Conservation (phyloP, 2,888 invertebrate genomes). For the Tuta absoluta region DNA sequence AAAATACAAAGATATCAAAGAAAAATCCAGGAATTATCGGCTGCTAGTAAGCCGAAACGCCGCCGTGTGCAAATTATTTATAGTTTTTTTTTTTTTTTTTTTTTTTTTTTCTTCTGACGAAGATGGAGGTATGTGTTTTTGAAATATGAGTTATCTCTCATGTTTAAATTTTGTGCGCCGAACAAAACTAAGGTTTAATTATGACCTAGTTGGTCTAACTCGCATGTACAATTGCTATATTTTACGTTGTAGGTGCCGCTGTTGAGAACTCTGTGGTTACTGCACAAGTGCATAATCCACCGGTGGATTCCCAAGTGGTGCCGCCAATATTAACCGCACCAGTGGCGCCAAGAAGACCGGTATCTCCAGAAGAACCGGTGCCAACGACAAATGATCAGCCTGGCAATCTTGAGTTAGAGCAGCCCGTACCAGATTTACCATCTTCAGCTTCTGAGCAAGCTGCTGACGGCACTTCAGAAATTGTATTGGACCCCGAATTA, state of each 20-base stretch:
- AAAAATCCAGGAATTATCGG: background rate
- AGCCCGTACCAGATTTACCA: background rate
- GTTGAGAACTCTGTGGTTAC: background rate
- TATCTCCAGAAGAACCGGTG: background rate
- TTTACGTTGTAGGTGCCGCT: background rate
- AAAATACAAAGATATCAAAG: background rate
- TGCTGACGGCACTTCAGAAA: background rate
- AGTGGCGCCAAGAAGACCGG: background rate
- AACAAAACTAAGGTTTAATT: too few species aligned
- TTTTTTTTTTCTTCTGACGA: too few species aligned
- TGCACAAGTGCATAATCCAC: background rate
- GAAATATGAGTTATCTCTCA: too few species aligned
- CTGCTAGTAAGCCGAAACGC: background rate
- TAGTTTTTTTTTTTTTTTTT: too few species aligned
- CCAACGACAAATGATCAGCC: background rate
- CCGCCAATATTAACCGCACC: background rate
- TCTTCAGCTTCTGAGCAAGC: background rate
- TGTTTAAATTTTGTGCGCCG: too few species aligned
- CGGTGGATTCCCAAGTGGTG: slow-evolving; percentile 2
- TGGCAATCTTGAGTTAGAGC: background rate
- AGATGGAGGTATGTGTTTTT: too few species aligned
- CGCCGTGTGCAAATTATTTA: background rate
- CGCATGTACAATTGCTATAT: too few species aligned
- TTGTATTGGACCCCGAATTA: slow-evolving; percentile 21
- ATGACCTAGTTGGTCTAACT: too few species aligned